A percentile compares a stretch with the other conserved stretches of the same genome.
phyloP scores from a whole-genome alignment of 92 coral and sea anemone genomes.

The Siderastrea radians region DNA sequence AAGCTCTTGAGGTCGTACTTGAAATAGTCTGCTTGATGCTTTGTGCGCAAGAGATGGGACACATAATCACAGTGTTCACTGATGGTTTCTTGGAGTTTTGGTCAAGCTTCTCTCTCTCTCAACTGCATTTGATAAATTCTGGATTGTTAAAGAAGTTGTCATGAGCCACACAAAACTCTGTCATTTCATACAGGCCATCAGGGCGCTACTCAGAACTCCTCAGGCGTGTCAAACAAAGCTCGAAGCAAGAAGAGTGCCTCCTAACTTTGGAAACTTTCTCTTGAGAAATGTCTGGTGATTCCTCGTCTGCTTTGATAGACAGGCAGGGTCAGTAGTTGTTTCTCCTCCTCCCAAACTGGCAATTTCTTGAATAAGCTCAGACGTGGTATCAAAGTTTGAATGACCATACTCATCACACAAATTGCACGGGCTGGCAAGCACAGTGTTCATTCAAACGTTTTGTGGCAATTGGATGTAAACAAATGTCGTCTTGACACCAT shows the following conservation, averaged over 20 bases:
- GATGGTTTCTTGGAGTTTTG: neutral
- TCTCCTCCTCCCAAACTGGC: neutral
- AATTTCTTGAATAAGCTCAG: constrained; percentile 20
- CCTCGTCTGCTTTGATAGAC: neutral
- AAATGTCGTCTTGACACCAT: constrained; percentile 54
- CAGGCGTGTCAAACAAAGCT: constrained; percentile 44
- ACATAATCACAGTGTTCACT: neutral
- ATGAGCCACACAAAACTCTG: neutral
- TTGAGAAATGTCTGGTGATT: constrained; percentile 37
- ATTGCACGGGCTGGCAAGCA: constrained; percentile 66
- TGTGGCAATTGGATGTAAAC: constrained; percentile 50
- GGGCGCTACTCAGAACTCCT: constrained; percentile 46
- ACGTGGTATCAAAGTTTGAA: constrained; percentile 34
- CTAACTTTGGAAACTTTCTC: constrained; percentile 25
- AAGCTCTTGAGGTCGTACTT: constrained; percentile 20
- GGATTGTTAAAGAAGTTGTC: neutral
- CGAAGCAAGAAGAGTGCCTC: constrained; percentile 45
- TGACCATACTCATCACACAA: constrained; percentile 54
- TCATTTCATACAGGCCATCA: neutral
- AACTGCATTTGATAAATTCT: too few species aligned
- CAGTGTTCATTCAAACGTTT: constrained; percentile 40
- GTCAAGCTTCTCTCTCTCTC: neutral
- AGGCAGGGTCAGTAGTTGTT: neutral
- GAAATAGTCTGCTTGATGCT: constrained; percentile 33
- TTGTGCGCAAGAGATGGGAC: constrained; percentile 10